Percentiles rank a stretch among this genome's conserved stretches.
Evolutionary conservation across 2,888 invertebrate species (phyloP).

Genomic region (Philereme vetulata): DNA sequence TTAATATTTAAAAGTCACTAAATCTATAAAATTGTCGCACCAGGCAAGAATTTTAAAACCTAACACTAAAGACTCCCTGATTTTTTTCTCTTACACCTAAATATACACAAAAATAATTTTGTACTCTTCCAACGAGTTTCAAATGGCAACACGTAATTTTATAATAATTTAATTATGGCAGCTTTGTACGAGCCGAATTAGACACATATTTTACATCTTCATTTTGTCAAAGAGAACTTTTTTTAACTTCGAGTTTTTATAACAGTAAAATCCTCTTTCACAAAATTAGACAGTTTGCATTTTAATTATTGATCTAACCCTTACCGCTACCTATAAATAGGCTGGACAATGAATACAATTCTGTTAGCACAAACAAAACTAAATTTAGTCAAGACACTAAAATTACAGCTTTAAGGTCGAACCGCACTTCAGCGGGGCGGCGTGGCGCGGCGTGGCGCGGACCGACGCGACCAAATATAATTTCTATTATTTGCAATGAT

Average conservation of each 20-base stretch:
- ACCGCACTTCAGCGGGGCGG: too few relatives aligned
- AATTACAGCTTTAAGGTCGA: too few relatives aligned
- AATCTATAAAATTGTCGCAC: constrained; percentile 64
- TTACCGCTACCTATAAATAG: constrained; percentile 17
- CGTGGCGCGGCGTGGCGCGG: too few relatives aligned
- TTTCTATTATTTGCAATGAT: too few relatives aligned
- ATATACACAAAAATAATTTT: constrained; percentile 84
- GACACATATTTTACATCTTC: constrained; percentile 26
- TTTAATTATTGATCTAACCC: constrained; percentile 18
- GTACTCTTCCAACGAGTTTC: constrained; percentile 81
- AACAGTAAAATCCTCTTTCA: constrained; percentile 17
- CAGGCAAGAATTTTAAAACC: constrained; percentile 76
- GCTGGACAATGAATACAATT: constrained; percentile 14
- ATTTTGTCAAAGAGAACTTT: constrained; percentile 36
- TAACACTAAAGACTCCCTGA: constrained; percentile 80
- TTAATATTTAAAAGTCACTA: constrained; percentile 50
- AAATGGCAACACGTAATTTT: constrained; percentile 74
- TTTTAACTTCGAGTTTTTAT: constrained; percentile 26
- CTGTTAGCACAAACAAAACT: too few relatives aligned
- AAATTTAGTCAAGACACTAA: too few relatives aligned
- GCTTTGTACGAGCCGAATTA: constrained; percentile 67
- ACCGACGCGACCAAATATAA: too few relatives aligned
- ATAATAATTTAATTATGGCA: constrained; percentile 65
- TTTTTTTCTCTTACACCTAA: constrained; percentile 79
- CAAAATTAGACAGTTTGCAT: constrained; percentile 23